These are phyloP conservation scores for Centropus unirufus DNA, from an alignment of 2,113 vertebrate genomes.

Conservation along the genomic window DNA sequence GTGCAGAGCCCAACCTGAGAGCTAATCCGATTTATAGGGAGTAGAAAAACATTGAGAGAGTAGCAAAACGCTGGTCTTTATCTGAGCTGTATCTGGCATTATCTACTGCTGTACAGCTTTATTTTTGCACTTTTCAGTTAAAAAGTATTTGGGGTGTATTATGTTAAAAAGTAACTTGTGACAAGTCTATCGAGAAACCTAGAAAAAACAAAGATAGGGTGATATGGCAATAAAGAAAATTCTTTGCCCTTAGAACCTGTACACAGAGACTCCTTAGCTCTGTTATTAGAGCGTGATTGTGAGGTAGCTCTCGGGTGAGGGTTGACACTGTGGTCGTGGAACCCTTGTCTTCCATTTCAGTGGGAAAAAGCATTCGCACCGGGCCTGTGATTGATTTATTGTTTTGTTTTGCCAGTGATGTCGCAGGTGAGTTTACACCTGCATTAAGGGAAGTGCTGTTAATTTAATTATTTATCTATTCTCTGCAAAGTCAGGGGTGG, in stretches of 20 bases:
- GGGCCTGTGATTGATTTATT: not conserved
- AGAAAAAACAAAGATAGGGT: not conserved
- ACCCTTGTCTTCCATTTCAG: not conserved
- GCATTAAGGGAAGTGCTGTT: not conserved
- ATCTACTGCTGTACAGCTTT: not conserved
- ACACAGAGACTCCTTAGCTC: not conserved
- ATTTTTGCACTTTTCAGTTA: not conserved
- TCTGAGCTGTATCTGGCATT: not conserved
- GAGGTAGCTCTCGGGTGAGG: not conserved
- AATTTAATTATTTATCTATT: not conserved
- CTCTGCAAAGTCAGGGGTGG: not conserved
- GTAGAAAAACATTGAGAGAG: not conserved
- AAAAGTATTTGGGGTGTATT: not conserved
- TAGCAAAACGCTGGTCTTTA: not conserved
- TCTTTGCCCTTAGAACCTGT: not conserved
- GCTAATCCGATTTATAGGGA: not conserved
- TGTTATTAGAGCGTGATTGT: not conserved
- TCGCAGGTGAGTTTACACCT: not conserved
- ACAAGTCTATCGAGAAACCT: not conserved
- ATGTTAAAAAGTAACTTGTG: not conserved
- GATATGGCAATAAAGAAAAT: not conserved
- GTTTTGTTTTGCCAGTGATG: constrained; percentile 5
- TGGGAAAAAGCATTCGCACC: not conserved
- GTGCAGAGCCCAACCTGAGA: not conserved
- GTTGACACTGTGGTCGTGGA: not conserved